These are phyloP conservation scores for Botia almorhae DNA, from an alignment of 2,797 vertebrate species.

Conservation along the genomic window DNA sequence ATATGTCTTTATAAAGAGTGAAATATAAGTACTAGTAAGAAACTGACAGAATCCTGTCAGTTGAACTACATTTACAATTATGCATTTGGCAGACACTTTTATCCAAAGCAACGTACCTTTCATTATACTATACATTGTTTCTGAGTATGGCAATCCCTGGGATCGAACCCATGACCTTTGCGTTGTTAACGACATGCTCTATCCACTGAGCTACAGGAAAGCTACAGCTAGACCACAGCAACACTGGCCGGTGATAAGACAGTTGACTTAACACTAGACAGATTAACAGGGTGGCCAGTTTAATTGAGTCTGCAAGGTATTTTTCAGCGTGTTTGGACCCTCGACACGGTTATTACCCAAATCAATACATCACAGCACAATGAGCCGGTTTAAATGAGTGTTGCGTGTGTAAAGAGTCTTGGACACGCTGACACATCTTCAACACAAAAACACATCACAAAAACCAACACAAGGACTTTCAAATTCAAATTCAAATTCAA, in stretches of 20 bases:
- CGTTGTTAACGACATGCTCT: too few species aligned
- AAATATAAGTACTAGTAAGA: neutral
- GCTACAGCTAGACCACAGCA: too few species aligned
- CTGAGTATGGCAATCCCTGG: too few species aligned
- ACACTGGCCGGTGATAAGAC: neutral
- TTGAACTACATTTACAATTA: neutral
- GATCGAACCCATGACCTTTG: too few species aligned
- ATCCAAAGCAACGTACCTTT: too few species aligned
- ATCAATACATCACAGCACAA: slow-evolving; percentile 41
- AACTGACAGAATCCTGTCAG: neutral
- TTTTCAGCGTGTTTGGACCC: slow-evolving; percentile 15
- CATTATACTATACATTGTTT: too few species aligned
- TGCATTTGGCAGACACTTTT: too few species aligned
- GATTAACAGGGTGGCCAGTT: slow-evolving; percentile 4
- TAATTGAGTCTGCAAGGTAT: neutral
- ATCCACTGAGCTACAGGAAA: too few species aligned
- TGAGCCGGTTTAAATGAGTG: slow-evolving; percentile 22
- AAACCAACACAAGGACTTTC: slow-evolving; percentile 19
- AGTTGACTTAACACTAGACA: too few species aligned
- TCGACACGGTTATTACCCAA: slow-evolving; percentile 4
- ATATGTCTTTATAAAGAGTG: too few species aligned
- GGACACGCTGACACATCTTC: neutral
- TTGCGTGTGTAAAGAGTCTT: neutral
- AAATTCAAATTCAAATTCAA: too few species aligned
- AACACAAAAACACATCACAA: neutral